Evolutionary conservation across 1,140 invertebrate species (phyloP).

Genomic region (Papilio aristodemus): DNA sequence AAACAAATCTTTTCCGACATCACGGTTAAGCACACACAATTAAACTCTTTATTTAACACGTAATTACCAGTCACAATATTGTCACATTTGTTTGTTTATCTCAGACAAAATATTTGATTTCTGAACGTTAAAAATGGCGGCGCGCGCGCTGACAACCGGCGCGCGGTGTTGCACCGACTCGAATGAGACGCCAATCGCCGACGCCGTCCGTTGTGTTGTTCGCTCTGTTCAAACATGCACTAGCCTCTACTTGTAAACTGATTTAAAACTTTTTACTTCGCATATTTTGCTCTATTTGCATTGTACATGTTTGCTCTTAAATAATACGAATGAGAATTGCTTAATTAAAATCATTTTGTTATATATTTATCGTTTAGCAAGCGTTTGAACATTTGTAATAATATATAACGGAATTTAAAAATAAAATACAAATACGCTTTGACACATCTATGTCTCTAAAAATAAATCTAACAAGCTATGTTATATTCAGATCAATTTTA

Average conservation of each 20-base stretch:
- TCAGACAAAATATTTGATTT: slow-evolving; percentile 54
- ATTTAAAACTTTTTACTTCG: slow-evolving; percentile 3
- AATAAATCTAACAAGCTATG: no score
- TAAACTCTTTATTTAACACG: slow-evolving; percentile 40
- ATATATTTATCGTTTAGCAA: not conserved
- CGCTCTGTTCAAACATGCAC: slow-evolving; percentile 37
- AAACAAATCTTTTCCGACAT: slow-evolving; percentile 38
- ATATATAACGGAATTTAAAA: no score
- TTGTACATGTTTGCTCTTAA: slow-evolving; percentile 7
- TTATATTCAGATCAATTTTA: no score
- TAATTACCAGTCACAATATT: slow-evolving; percentile 41
- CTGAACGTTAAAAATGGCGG: slow-evolving; percentile 50
- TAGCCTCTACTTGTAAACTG: slow-evolving; percentile 4
- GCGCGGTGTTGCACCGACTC: slow-evolving; percentile 54
- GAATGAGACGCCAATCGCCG: slow-evolving; percentile 52
- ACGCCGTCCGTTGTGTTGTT: slow-evolving; percentile 37
- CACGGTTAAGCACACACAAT: slow-evolving; percentile 43
- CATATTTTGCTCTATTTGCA: slow-evolving; percentile 45
- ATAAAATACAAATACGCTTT: no score
- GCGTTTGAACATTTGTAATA: not conserved
- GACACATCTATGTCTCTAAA: no score
- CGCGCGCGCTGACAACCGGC: slow-evolving; percentile 57
- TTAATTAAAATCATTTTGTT: not conserved
- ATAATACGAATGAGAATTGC: not conserved
- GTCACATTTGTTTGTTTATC: slow-evolving; percentile 26